Evolutionary conservation across 1,140 invertebrate species (phyloP).

Genomic region (Platyscapa corneri): DNA sequence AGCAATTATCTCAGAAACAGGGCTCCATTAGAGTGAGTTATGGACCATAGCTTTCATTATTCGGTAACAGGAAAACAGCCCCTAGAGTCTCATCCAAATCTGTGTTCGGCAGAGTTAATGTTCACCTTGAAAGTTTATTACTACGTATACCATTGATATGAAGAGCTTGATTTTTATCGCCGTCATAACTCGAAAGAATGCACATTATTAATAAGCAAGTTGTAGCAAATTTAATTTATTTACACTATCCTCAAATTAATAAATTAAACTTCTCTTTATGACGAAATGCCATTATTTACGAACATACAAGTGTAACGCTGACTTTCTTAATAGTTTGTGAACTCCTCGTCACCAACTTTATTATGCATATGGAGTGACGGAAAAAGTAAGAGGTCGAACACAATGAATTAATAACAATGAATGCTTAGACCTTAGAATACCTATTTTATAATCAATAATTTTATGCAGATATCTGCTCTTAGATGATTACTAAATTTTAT

Average conservation of each 20-base stretch:
- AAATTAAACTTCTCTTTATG: neutral
- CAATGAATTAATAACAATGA: too few relatives aligned
- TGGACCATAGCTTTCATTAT: constrained; percentile 3
- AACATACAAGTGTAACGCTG: too few relatives aligned
- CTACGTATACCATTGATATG: neutral
- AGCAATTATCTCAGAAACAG: constrained; percentile 19
- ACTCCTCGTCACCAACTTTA: too few relatives aligned
- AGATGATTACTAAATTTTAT: too few relatives aligned
- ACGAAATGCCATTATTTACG: too few relatives aligned
- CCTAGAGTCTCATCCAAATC: constrained; percentile 7
- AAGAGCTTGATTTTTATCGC: neutral
- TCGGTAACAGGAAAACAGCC: constrained; percentile 12
- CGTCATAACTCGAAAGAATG: neutral
- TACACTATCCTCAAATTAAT: neutral
- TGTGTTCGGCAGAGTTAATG: neutral
- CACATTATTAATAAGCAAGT: neutral
- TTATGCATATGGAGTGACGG: too few relatives aligned
- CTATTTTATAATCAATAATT: too few relatives aligned
- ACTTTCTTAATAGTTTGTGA: too few relatives aligned
- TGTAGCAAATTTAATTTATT: neutral
- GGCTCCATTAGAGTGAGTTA: constrained; percentile 1
- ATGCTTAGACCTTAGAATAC: too few relatives aligned
- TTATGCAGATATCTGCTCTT: too few relatives aligned
- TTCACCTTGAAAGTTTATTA: constrained; percentile 1
- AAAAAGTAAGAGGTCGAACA: too few relatives aligned